Conservation (phyloP, 2,888 invertebrate genomes). For the Erannis defoliaria region DNA sequence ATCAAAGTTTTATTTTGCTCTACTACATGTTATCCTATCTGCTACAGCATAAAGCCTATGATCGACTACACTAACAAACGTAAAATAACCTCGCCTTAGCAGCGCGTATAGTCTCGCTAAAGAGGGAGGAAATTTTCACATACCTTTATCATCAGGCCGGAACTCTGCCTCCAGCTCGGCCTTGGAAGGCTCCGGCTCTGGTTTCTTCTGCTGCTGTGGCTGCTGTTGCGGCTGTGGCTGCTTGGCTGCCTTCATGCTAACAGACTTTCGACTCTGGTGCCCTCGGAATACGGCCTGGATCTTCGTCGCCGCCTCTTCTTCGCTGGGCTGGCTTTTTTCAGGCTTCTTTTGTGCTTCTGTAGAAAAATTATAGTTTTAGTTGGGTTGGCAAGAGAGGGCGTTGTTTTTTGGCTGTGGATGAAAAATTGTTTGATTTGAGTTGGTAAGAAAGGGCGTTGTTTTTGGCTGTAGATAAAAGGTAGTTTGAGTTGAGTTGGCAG, state of each 20-base stretch:
- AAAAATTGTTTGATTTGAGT: too few species aligned
- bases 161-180: slow-evolving; percentile 93
- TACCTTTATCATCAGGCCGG: slow-evolving; percentile 93
- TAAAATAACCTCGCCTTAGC: too few species aligned
- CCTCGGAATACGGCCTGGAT: slow-evolving; percentile 96
- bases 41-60: too few species aligned
- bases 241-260: slow-evolving; percentile 90
- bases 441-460: too few species aligned
- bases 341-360: slow-evolving; percentile 61
- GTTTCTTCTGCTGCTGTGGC: slow-evolving; percentile 45
- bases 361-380: not conserved
- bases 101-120: too few species aligned
- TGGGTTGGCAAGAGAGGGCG: too few species aligned
- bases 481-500: not conserved
- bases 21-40: too few species aligned
- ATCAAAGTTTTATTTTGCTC: too few species aligned
- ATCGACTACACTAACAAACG: too few species aligned
- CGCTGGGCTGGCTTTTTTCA: slow-evolving; percentile 60
- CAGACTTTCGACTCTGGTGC: slow-evolving; percentile 91
- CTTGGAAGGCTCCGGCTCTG: slow-evolving; percentile 87
- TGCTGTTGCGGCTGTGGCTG: slow-evolving; percentile 36
- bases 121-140: too few species aligned
- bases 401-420: not conserved
- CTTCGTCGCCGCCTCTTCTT: slow-evolving; percentile 92
- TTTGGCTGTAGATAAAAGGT: slow-evolving; percentile 47